These are phyloP conservation scores for Dicaeum eximium DNA, from an alignment of 2,113 vertebrate genomes.

Conservation along the genomic window DNA sequence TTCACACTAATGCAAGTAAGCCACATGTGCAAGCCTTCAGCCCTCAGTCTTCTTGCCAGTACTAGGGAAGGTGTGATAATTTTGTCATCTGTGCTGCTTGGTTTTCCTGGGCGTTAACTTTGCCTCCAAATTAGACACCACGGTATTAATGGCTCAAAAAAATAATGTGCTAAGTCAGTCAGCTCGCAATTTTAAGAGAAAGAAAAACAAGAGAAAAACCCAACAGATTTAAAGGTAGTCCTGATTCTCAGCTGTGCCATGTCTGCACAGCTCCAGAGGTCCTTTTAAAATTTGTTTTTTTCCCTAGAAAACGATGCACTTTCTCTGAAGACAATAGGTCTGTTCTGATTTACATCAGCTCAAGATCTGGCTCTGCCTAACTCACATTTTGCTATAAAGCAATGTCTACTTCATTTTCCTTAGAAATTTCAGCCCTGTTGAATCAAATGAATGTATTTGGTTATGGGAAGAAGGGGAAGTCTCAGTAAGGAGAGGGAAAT, in stretches of 20 bases:
- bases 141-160: conserved; percentile 34
- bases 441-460: background rate
- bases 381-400: background rate
- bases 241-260: background rate
- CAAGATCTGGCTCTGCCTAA: background rate
- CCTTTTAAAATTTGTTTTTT: background rate
- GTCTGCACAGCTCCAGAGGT: background rate
- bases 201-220: background rate
- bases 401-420: background rate
- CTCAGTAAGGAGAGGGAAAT: background rate
- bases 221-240: background rate
- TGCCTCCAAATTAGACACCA: conserved; percentile 30
- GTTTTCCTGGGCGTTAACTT: conserved; percentile 46
- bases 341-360: background rate
- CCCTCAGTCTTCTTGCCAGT: conserved; percentile 58
- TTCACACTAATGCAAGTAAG: conserved; percentile 53
- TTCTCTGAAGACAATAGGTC: background rate
- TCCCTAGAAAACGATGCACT: background rate
- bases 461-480: background rate
- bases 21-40: conserved; percentile 65
- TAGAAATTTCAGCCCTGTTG: background rate
- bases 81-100: conserved; percentile 70
- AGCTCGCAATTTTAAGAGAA: background rate
- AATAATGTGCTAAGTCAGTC: background rate
- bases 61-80: conserved; percentile 72